A percentile compares a stretch with the other conserved stretches of the same genome.
phyloP scores from a whole-genome alignment of 2,797 vertebrate species.

The Sebastes taczanowskii region DNA sequence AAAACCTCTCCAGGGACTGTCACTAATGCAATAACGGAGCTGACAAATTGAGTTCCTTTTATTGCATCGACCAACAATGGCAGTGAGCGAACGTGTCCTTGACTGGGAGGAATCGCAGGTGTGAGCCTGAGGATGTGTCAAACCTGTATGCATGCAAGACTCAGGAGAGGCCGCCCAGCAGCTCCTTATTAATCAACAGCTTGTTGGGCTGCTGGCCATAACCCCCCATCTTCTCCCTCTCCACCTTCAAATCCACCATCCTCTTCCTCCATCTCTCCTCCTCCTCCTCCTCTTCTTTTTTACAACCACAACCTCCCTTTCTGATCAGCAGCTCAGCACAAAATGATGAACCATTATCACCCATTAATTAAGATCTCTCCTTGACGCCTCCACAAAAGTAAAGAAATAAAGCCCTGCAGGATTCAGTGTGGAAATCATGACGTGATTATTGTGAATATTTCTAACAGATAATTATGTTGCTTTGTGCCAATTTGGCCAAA shows the following conservation, averaged over 20 bases:
- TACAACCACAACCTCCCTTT: conserved; percentile 10
- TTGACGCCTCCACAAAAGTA: not conserved
- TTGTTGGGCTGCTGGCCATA: conserved; percentile 51
- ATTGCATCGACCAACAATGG: conserved; percentile 57
- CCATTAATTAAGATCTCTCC: conserved; percentile 76
- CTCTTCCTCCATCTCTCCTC: conserved; percentile 80
- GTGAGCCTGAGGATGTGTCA: conserved; percentile 52
- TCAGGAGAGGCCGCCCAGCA: conserved; percentile 57
- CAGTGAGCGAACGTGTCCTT: conserved; percentile 64
- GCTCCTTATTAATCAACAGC: conserved; percentile 77
- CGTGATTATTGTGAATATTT: not conserved
- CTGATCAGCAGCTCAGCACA: conserved; percentile 57
- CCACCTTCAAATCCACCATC: conserved; percentile 79
- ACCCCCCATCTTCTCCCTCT: conserved; percentile 68
- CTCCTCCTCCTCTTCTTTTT: not conserved
- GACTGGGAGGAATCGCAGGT: conserved; percentile 65
- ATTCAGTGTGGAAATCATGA: not conserved
- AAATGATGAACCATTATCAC: conserved; percentile 84
- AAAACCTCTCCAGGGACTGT: conserved; percentile 37
- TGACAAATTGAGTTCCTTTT: conserved; percentile 73
- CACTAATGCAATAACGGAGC: conserved; percentile 60
- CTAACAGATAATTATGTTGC: not conserved
- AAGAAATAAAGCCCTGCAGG: not conserved
- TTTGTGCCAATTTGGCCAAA: not conserved
- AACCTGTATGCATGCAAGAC: conserved; percentile 31